Evolutionary conservation across 2,888 invertebrate genomes (phyloP).

Genomic region (Epiblema foenella): DNA sequence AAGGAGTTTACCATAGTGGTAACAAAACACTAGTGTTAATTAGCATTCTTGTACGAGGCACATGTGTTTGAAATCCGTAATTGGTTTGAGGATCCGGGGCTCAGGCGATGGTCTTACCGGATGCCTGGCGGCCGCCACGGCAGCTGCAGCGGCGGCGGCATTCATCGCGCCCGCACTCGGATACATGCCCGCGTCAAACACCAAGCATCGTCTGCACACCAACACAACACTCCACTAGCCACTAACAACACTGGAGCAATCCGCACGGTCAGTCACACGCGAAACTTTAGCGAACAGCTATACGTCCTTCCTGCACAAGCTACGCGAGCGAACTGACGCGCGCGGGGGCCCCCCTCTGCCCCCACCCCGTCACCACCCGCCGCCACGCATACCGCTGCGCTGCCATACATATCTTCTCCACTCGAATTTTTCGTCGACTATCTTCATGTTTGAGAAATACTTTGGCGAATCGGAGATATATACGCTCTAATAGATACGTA

Average conservation of each 20-base stretch:
- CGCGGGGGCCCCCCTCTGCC: slow-evolving; percentile 61
- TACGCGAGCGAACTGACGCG: slow-evolving; percentile 72
- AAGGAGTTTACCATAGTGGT: neutral
- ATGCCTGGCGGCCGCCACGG: slow-evolving; percentile 93
- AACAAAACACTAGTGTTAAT: slow-evolving; percentile 3
- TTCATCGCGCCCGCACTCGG: slow-evolving; percentile 93
- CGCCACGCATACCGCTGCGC: slow-evolving; percentile 75
- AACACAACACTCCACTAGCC: slow-evolving; percentile 77
- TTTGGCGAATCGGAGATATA: slow-evolving; percentile 82
- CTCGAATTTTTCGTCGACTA: slow-evolving; percentile 84
- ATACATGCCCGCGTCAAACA: slow-evolving; percentile 89
- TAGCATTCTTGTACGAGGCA: neutral
- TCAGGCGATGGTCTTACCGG: slow-evolving; percentile 86
- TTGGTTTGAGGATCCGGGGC: slow-evolving; percentile 1
- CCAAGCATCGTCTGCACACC: slow-evolving; percentile 74
- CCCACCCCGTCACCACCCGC: slow-evolving; percentile 57
- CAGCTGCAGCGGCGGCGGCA: slow-evolving; percentile 93
- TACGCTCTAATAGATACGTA: slow-evolving; percentile 82
- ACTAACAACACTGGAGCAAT: slow-evolving; percentile 67
- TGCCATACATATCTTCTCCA: slow-evolving; percentile 82
- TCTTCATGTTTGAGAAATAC: slow-evolving; percentile 84
- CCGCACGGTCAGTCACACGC: slow-evolving; percentile 74
- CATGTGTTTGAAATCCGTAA: slow-evolving; percentile 27
- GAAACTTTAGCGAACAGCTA: slow-evolving; percentile 55
- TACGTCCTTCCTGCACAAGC: slow-evolving; percentile 61